Evolutionary conservation across 2,888 invertebrate genomes (phyloP), one percentile per base, ranked within the genome.

Genomic region (Myathropa florea): DNA sequence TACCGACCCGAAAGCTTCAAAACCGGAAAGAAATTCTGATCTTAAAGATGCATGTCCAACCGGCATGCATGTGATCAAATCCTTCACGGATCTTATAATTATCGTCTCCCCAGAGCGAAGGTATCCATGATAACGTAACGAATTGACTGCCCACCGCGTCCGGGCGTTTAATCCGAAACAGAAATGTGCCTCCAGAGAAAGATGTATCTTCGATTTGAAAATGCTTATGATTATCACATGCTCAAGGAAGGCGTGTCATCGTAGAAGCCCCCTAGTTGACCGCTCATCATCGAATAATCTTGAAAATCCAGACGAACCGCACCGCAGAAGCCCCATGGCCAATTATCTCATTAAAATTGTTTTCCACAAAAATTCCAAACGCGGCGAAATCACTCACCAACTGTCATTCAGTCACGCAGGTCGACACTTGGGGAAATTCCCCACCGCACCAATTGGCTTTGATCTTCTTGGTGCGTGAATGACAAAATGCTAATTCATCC

Each of bases 371-470:
- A 36, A 14, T 63, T 36, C 36, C 0, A 23, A 14, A 36, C 46
- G 18, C n/a, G 14, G 26, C 24, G 3, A 30, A 57, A 68, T 68
- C 68, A 68, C 68, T 68, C 68, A 68, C 68, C 68, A 24, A 57
- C 68, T 68, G 68, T 57, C 68, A 10, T 30, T 68, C 23, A 30
- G 68, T 68, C 57, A 68, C 68, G 68, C 55, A 53, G 46, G 28
- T 23, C 30, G 21, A 26, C 55, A 55, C 30, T 7, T 18, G 46
- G 18, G 46, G n/a, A 10, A 23, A 14, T 12, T 24, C 23, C 24
- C 12, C 23, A 57, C 46, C 18, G 18, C 18, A 2, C 46, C 46
- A 7, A 46, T 57, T 57, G 57, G 57, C 57, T 57, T 57, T 57
- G 57, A 57, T 57, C 57, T 12, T 2, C 24, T 14, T 57, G 24